Evolutionary conservation across 2,797 vertebrate species (phyloP), one percentile per base, ranked within the genome.

Genomic region (Danio aesculapii): DNA sequence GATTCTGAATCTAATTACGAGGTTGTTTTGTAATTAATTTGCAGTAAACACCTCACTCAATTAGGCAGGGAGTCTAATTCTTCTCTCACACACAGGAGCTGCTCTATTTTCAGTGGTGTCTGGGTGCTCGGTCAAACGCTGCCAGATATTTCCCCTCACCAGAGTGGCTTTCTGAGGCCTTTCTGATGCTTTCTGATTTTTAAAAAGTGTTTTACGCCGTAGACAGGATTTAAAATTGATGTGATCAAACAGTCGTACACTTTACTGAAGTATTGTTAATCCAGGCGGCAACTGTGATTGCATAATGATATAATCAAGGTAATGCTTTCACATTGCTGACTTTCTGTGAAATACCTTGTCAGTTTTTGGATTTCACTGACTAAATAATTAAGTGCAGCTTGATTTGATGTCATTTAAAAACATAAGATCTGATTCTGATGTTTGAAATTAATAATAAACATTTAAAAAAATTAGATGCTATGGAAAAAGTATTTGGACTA

Each of bases 11-110:
- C 59, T 81, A 82, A 88, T 81, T 85, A 83, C 50, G 11, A 77
- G 82, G 59, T 66, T 55, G 66, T 83, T 85, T 76, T 76, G 64
- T 84, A 84, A 88, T 86, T 81, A 84, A 85, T 84, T 62, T 68
- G 61, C 55, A 63, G 82, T 82, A 83, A 85, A 85, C 82, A 76
- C 73, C 66, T 81, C 77, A 78, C 61, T 78, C 72, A 82, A 66
- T 86, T 78, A 85, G 79, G 71, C 55, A 78, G 72, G 59, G 63
- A 55, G 78, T 72, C 64, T 81, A 74, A 66, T 75, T 75, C 82
- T 81, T 53, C 79, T 59, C 76, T 50, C 39, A 58, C 46, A 52
- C 46, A 64, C 68, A 21, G 53, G 64, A 79, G 57, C 55, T 2
- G 10, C 39, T 79, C 39, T 62, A 75, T 81, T 76, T 77, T 57